A percentile compares a stretch with the other conserved stretches of the same genome.
These are phyloP conservation scores for Epinephelus fuscoguttatus DNA, from an alignment of 2,113 vertebrate species.

Conservation along the genomic window DNA sequence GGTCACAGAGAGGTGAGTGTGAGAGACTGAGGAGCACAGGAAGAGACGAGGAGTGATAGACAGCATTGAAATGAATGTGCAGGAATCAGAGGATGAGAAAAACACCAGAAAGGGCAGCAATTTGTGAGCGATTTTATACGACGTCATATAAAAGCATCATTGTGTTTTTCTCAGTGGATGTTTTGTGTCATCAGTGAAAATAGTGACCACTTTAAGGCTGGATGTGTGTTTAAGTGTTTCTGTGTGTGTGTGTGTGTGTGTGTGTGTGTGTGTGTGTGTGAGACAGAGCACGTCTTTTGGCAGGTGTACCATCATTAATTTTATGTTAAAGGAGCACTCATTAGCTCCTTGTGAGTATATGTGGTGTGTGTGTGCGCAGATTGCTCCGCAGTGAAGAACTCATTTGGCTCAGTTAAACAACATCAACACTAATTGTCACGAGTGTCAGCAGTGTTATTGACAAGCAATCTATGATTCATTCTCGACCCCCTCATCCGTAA, in stretches of 20 bases:
- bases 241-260: not conserved
- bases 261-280: conserved; percentile 6
- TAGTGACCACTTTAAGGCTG: not conserved
- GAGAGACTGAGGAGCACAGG: conserved; percentile 8
- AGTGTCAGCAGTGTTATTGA: conserved; percentile 48
- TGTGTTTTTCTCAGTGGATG: not conserved
- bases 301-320: conserved; percentile 8
- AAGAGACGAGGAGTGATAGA: conserved; percentile 39
- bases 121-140: not conserved
- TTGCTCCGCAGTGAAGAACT: conserved; percentile 12
- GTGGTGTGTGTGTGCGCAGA: not conserved
- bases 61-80: conserved; percentile 9
- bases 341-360: conserved; percentile 23
- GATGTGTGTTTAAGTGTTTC: not conserved
- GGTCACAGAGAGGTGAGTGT: conserved; percentile 49
- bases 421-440: conserved; percentile 34
- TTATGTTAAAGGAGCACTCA: conserved; percentile 19
- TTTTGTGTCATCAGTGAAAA: conserved; percentile 16
- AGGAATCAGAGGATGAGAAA: conserved; percentile 12
- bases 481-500: conserved; percentile 33
- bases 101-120: conserved; percentile 8
- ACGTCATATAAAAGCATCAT: not conserved
- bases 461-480: conserved; percentile 38
- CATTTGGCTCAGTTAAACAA: conserved; percentile 36
- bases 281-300: conserved; percentile 12